Conservation (phyloP, 2,888 invertebrate species). For the Aspidiotus destructor region DNA sequence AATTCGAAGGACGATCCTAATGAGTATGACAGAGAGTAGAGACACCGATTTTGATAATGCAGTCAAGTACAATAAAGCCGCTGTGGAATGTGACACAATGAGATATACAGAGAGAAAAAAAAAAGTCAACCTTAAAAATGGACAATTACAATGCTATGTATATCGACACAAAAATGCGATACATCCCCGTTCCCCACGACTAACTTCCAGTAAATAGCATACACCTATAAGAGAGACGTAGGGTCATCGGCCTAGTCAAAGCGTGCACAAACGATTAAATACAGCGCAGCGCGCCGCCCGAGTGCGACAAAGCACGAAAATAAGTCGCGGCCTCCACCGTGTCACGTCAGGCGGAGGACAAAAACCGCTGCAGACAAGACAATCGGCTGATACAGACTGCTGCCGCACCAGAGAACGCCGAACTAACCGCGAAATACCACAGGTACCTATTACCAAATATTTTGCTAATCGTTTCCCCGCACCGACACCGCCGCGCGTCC, state of each 20-base stretch:
- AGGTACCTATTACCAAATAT: constrained; percentile 1
- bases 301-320: neutral
- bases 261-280: neutral
- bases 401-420: neutral
- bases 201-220: neutral
- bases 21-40: neutral
- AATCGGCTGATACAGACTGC: neutral
- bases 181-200: neutral
- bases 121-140: constrained; percentile 25
- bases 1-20: neutral
- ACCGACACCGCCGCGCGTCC: neutral
- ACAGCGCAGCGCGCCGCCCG: too few relatives aligned
- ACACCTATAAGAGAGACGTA: neutral
- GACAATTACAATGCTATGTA: constrained; percentile 24
- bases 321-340: constrained; percentile 1
- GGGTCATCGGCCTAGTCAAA: constrained; percentile 18
- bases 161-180: constrained; percentile 17
- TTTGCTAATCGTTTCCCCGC: neutral
- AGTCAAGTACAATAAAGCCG: neutral
- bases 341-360: constrained; percentile 3
- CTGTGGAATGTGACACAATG: constrained; percentile 14
- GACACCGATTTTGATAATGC: neutral
- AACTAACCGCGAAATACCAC: neutral
- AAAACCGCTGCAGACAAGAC: constrained; percentile 1
- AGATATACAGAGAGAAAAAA: constrained; percentile 4